These are phyloP conservation scores for Dicyrtoma fusca DNA, from an alignment of 2,888 invertebrate genomes.

Conservation along the genomic window DNA sequence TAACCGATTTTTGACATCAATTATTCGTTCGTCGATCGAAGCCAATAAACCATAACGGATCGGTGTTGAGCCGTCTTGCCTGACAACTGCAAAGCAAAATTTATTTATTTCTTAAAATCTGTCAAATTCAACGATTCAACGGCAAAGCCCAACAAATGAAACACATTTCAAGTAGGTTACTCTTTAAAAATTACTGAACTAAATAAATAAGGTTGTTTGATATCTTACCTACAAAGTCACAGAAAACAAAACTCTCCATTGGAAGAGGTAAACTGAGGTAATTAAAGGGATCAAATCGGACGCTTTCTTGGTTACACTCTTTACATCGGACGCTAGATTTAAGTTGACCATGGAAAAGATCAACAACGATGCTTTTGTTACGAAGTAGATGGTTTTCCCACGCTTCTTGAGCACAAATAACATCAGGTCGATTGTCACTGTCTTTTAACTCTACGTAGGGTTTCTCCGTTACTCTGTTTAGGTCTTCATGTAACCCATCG, in stretches of 20 bases:
- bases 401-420: slow-evolving; percentile 68
- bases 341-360: slow-evolving; percentile 88
- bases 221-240: slow-evolving; percentile 72
- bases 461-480: slow-evolving; percentile 76
- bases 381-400: slow-evolving; percentile 82
- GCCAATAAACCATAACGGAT: slow-evolving; percentile 81
- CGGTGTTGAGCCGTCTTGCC: slow-evolving; percentile 80
- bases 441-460: slow-evolving; percentile 75
- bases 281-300: slow-evolving; percentile 90
- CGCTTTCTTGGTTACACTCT: slow-evolving; percentile 80
- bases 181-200: too few relatives aligned
- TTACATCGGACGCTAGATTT: slow-evolving; percentile 85
- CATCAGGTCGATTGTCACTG: slow-evolving; percentile 76
- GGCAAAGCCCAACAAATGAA: not conserved
- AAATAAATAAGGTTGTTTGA: too few relatives aligned
- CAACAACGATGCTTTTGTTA: slow-evolving; percentile 85
- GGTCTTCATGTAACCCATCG: slow-evolving; percentile 89
- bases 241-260: slow-evolving; percentile 80
- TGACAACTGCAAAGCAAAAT: slow-evolving; percentile 65
- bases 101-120: not conserved
- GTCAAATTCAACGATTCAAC: not conserved
- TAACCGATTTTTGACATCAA: slow-evolving; percentile 74
- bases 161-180: too few relatives aligned
- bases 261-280: slow-evolving; percentile 86
- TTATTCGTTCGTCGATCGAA: slow-evolving; percentile 79